Evolutionary conservation across 2,113 vertebrate species (phyloP).

Genomic region (Pontoporia blainvillei): DNA sequence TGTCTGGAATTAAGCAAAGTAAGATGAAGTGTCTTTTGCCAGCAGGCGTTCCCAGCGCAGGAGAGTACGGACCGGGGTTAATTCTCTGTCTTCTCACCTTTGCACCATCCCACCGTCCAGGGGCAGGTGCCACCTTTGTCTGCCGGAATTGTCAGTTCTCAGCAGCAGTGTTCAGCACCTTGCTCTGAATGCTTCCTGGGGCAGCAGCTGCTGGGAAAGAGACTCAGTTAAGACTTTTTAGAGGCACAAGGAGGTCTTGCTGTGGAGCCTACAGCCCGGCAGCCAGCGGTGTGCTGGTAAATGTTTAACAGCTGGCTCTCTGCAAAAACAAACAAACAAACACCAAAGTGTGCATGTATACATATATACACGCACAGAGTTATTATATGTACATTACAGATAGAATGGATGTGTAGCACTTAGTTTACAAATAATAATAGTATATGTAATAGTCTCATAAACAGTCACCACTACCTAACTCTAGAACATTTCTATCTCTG

Average conservation of each 20-base stretch:
- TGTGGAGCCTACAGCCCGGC: too few relatives aligned
- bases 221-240: not conserved
- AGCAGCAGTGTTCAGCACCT: not conserved
- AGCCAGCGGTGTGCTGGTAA: not conserved
- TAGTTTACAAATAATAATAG: not conserved
- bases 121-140: not conserved
- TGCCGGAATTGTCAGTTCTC: not conserved
- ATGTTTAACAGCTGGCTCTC: not conserved
- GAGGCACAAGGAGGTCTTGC: not conserved
- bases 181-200: not conserved
- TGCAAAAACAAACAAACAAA: not conserved
- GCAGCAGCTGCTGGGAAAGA: not conserved
- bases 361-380: not conserved
- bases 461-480: not conserved
- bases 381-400: not conserved
- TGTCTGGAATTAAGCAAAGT: constrained; percentile 71
- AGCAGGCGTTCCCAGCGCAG: not conserved
- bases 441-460: not conserved
- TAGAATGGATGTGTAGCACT: rapidly evolving
- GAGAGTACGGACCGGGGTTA: not conserved
- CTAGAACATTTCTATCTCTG: not conserved
- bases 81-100: not conserved
- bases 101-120: not conserved
- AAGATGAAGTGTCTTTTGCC: constrained; percentile 57
- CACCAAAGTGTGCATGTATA: rapidly evolving